Evolutionary conservation across 2,888 invertebrate species (phyloP).

Genomic region (Drosophila pseudotakahashii): DNA sequence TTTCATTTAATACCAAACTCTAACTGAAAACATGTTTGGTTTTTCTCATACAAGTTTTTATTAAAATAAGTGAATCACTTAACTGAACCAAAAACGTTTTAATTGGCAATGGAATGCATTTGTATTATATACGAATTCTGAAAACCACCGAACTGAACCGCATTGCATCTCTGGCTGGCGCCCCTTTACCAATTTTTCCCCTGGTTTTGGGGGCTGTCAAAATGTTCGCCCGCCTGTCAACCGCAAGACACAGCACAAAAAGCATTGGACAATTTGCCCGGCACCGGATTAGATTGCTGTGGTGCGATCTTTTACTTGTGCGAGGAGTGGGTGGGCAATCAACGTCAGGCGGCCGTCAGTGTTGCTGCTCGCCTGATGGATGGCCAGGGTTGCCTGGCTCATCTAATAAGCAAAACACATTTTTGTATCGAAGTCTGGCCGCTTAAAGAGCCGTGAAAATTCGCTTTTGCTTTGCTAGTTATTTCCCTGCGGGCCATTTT

Average conservation of each 20-base stretch:
- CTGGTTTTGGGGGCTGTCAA: constrained; percentile 22
- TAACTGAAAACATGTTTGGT: no score
- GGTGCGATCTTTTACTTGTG: constrained; percentile 38
- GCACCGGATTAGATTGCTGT: constrained; percentile 41
- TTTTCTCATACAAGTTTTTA: no score
- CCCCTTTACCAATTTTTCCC: background rate
- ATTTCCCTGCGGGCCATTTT: constrained; percentile 35
- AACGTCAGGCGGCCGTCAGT: constrained; percentile 55
- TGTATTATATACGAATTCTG: no score
- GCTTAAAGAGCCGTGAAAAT: constrained; percentile 59
- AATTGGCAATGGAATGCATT: background rate
- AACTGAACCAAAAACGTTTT: background rate
- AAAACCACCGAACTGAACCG: background rate
- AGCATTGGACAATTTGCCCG: constrained; percentile 47
- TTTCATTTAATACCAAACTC: no score
- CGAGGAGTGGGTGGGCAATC: constrained; percentile 46
- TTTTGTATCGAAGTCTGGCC: constrained; percentile 15
- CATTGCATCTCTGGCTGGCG: background rate
- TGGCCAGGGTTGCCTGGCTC: constrained; percentile 34
- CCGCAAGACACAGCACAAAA: constrained; percentile 46
- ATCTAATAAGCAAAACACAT: constrained; percentile 53
- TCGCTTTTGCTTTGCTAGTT: constrained; percentile 23
- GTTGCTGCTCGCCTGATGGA: constrained; percentile 50
- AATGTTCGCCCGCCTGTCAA: constrained; percentile 48
- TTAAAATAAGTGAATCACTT: background rate